A percentile compares a stretch with the other conserved stretches of the same genome.
These are phyloP conservation scores for Polydesmus complanatus DNA, from an alignment of 2,888 invertebrate genomes.

Conservation along the genomic window DNA sequence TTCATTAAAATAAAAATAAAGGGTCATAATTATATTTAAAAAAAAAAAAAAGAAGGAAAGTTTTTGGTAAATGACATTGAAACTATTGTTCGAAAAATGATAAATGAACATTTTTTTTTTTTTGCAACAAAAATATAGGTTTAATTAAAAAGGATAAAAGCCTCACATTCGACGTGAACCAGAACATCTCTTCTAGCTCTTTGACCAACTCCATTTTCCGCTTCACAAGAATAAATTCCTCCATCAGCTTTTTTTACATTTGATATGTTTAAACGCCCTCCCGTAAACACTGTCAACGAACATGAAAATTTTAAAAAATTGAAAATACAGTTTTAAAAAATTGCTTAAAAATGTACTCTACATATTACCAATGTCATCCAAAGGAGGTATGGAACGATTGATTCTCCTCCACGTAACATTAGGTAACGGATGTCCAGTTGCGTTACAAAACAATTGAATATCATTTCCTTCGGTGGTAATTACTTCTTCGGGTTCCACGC, in stretches of 20 bases:
- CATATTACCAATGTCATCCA: slow-evolving; percentile 14
- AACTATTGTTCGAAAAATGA: background rate
- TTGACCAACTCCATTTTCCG: slow-evolving; percentile 14
- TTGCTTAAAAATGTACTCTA: background rate
- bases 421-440: slow-evolving; percentile 1
- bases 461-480: background rate
- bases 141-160: background rate
- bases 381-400: slow-evolving; percentile 2
- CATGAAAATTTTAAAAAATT: no score
- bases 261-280: slow-evolving; percentile 14
- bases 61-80: background rate
- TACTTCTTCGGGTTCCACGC: background rate
- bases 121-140: no score
- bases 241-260: slow-evolving; percentile 11
- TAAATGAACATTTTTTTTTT: no score
- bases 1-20: no score
- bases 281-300: slow-evolving; percentile 7
- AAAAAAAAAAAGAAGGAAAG: background rate
- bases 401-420: slow-evolving; percentile 9
- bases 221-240: slow-evolving; percentile 14
- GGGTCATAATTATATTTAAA: no score
- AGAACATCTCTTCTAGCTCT: slow-evolving; percentile 6
- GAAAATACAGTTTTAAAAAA: no score
- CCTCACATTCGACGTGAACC: slow-evolving; percentile 15
- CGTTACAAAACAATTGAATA: slow-evolving; percentile 9